Conservation (phyloP, 2,888 invertebrate genomes). For the Silvanus unidentatus region DNA sequence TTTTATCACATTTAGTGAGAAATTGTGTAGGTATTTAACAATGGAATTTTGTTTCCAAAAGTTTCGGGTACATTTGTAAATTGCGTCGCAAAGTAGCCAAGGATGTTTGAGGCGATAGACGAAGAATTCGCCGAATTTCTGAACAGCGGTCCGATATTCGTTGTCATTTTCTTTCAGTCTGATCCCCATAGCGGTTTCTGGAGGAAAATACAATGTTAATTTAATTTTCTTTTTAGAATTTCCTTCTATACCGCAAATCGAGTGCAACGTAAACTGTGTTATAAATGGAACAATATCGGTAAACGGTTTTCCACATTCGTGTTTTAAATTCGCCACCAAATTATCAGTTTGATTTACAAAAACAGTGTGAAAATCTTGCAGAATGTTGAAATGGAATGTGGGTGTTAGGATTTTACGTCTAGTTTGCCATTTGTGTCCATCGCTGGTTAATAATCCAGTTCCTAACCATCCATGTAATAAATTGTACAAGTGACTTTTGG, state of each 20-base stretch:
- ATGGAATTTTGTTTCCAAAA: slow-evolving; percentile 5
- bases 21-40: slow-evolving; percentile 10
- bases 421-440: slow-evolving; percentile 35
- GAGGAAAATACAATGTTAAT: background rate
- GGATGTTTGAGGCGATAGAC: slow-evolving; percentile 5
- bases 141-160: slow-evolving; percentile 8
- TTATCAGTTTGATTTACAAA: slow-evolving; percentile 23
- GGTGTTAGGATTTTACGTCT: slow-evolving; percentile 24
- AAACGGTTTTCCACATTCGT: slow-evolving; percentile 9
- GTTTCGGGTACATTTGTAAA: slow-evolving; percentile 5
- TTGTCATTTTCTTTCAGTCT: slow-evolving; percentile 42
- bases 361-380: slow-evolving; percentile 21
- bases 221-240: background rate
- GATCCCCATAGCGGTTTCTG: slow-evolving; percentile 34
- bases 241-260: slow-evolving; percentile 18
- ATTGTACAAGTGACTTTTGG: slow-evolving; percentile 16
- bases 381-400: slow-evolving; percentile 24
- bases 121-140: slow-evolving; percentile 7
- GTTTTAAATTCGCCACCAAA: slow-evolving; percentile 13
- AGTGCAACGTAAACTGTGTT: slow-evolving; percentile 10
- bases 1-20: slow-evolving; percentile 16
- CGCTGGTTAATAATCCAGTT: slow-evolving; percentile 21
- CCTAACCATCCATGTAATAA: slow-evolving; percentile 22
- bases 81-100: slow-evolving; percentile 8
- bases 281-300: slow-evolving; percentile 11